These are phyloP conservation scores for Poeciliopsis turneri DNA, from an alignment of 2,797 vertebrate species.

Conservation along the genomic window DNA sequence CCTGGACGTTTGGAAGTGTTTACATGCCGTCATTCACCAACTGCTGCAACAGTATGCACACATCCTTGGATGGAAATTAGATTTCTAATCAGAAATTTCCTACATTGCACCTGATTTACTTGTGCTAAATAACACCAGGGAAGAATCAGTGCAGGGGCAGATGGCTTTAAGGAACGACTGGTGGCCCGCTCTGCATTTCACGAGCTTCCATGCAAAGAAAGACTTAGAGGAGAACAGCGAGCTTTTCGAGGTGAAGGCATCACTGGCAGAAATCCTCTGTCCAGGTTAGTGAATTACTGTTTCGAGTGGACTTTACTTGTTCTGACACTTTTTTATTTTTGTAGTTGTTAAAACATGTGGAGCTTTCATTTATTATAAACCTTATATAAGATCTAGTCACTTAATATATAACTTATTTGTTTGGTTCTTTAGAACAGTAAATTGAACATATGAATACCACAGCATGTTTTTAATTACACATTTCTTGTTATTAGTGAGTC, in stretches of 20 bases:
- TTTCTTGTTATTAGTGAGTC: too few relatives aligned
- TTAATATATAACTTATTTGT: background rate
- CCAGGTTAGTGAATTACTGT: conserved; percentile 74
- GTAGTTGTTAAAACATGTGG: background rate
- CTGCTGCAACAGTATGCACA: conserved; percentile 76
- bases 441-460: too few relatives aligned
- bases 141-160: conserved; percentile 57
- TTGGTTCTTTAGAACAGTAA: too few relatives aligned
- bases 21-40: conserved; percentile 76
- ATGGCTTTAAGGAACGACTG: conserved; percentile 85
- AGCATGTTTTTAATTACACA: too few relatives aligned
- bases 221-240: conserved; percentile 75
- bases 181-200: conserved; percentile 93
- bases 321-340: background rate
- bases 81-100: background rate
- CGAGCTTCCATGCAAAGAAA: conserved; percentile 76
- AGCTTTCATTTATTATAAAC: background rate
- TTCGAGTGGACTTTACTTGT: background rate
- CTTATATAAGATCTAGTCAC: background rate
- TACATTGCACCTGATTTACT: background rate
- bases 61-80: background rate
- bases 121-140: conserved; percentile 27
- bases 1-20: conserved; percentile 81
- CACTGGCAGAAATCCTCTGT: conserved; percentile 75
- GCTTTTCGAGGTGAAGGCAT: conserved; percentile 81